phyloP scores from a whole-genome alignment of 2,888 invertebrate species.

The Drosophila buzzatii region DNA sequence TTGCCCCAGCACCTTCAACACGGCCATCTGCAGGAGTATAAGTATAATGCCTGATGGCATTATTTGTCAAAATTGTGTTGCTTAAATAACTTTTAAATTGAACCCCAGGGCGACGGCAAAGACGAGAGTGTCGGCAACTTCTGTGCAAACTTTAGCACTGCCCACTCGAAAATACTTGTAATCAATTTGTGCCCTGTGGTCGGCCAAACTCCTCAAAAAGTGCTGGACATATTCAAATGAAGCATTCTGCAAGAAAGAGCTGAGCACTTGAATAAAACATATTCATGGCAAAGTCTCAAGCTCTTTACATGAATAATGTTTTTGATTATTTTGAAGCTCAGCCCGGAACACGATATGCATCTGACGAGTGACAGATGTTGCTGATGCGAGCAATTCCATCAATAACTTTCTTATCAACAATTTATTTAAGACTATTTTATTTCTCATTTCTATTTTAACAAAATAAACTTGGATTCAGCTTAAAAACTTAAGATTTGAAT shows the following conservation, averaged over 20 bases:
- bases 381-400: background rate
- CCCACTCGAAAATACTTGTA: constrained; percentile 66
- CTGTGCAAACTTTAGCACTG: constrained; percentile 18
- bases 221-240: constrained; percentile 21
- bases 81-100: constrained; percentile 79
- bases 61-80: constrained; percentile 76
- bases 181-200: constrained; percentile 77
- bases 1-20: constrained; percentile 33
- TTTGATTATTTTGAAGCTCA: constrained; percentile 10
- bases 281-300: constrained; percentile 52
- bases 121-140: constrained; percentile 51
- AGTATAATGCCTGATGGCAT: constrained; percentile 60
- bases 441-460: background rate
- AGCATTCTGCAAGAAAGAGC: background rate
- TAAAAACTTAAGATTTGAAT: no score
- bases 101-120: constrained; percentile 54
- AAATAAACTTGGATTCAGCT: background rate
- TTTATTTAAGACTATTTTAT: background rate
- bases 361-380: constrained; percentile 20
- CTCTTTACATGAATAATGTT: constrained; percentile 27
- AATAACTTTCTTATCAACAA: background rate
- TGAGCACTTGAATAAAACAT: constrained; percentile 40
- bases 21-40: constrained; percentile 41
- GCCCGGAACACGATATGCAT: constrained; percentile 4
- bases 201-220: constrained; percentile 43